These are phyloP conservation scores for Istiophorus platypterus DNA, from an alignment of 2,113 vertebrate species.

Conservation along the genomic window DNA sequence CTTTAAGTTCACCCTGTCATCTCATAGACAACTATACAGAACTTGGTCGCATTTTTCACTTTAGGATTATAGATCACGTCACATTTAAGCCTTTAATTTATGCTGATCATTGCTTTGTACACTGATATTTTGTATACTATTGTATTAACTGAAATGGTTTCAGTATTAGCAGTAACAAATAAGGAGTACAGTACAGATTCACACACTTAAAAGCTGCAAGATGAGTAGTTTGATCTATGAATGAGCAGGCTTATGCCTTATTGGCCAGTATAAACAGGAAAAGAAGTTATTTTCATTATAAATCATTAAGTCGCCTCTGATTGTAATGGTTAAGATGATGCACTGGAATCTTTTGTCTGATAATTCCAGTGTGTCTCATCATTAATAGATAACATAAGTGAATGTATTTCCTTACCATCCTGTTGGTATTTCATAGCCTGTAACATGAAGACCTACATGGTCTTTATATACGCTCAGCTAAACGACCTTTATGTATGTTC, in stretches of 20 bases:
- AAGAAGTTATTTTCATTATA: background rate
- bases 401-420: background rate
- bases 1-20: slow-evolving; percentile 30
- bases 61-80: slow-evolving; percentile 5
- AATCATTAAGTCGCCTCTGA: background rate
- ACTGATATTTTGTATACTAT: background rate
- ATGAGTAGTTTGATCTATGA: background rate
- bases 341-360: background rate
- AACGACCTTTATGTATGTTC: slow-evolving; percentile 66
- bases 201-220: background rate
- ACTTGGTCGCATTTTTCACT: slow-evolving; percentile 15
- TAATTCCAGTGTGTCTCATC: background rate
- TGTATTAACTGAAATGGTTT: background rate
- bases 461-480: slow-evolving; percentile 37
- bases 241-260: too few relatives aligned
- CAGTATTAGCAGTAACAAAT: background rate
- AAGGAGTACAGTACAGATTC: too few relatives aligned
- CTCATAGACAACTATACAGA: slow-evolving; percentile 9
- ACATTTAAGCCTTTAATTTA: slow-evolving; percentile 10
- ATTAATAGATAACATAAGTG: background rate
- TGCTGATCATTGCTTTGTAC: background rate
- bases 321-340: background rate
- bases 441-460: slow-evolving; percentile 15
- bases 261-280: background rate
- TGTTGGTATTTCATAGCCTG: background rate